These are phyloP conservation scores for Drymonia ruficornis DNA, from an alignment of 2,888 invertebrate genomes.

Conservation along the genomic window DNA sequence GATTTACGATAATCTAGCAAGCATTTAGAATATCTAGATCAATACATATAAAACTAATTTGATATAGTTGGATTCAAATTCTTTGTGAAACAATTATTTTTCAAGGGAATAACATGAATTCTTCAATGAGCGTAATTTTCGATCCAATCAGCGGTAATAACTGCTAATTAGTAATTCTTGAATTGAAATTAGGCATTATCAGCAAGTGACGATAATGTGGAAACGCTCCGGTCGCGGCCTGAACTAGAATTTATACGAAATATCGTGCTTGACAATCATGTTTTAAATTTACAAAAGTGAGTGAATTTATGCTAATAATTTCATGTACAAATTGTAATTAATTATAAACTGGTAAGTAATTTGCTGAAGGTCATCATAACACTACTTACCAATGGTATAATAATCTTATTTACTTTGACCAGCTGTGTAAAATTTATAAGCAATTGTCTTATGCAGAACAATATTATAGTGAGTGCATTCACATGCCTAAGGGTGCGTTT, in stretches of 20 bases:
- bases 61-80: too few species aligned
- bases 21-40: too few species aligned
- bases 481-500: too few species aligned
- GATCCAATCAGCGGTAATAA: constrained; percentile 18
- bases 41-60: too few species aligned
- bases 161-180: constrained; percentile 34
- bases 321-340: constrained; percentile 8
- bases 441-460: too few species aligned
- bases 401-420: background rate
- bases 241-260: too few species aligned
- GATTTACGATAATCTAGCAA: background rate
- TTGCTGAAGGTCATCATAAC: background rate
- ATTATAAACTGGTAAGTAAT: constrained; percentile 1
- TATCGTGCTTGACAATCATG: too few species aligned
- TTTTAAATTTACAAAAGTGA: too few species aligned
- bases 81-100: too few species aligned
- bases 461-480: too few species aligned
- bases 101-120: background rate
- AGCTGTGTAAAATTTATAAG: too few species aligned
- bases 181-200: constrained; percentile 29
- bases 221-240: constrained; percentile 10
- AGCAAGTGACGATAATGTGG: constrained; percentile 20
- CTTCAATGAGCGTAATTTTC: constrained; percentile 17
- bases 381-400: background rate
- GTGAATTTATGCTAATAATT: background rate